A percentile compares a stretch with the other conserved stretches of the same genome.
These are phyloP conservation scores for Corvus moneduloides DNA, from an alignment of 2,113 vertebrate species.

Conservation along the genomic window DNA sequence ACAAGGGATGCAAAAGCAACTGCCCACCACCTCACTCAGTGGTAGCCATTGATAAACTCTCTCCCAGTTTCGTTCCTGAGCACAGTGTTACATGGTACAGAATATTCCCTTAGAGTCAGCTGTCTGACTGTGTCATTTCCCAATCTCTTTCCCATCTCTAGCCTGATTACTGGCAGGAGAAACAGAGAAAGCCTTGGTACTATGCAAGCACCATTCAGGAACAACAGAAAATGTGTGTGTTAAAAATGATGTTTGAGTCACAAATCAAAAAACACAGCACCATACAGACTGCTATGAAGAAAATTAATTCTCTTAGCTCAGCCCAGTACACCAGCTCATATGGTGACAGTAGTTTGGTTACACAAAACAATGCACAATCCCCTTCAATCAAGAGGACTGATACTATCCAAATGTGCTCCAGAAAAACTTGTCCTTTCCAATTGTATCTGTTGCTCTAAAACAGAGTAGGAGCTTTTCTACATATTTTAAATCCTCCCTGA, in stretches of 20 bases:
- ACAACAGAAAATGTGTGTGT: neutral
- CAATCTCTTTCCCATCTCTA: neutral
- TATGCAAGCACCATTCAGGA: neutral
- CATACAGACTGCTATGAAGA: neutral
- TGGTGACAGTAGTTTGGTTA: neutral
- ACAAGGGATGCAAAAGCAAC: neutral
- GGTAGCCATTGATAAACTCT: neutral
- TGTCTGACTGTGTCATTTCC: neutral
- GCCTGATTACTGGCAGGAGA: neutral
- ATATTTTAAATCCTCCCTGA: neutral
- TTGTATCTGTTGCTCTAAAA: neutral
- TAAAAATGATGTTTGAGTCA: neutral
- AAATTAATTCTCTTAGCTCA: neutral
- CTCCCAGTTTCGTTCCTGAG: neutral
- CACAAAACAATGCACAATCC: neutral
- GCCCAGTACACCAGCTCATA: neutral
- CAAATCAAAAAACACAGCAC: neutral
- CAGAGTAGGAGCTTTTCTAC: neutral
- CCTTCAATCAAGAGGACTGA: neutral
- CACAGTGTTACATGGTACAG: fast-evolving
- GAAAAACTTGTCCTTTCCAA: neutral
- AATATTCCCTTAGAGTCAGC: neutral
- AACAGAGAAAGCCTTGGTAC: neutral
- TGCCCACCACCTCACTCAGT: neutral
- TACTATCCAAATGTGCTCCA: neutral